Conservation (phyloP, 2,888 invertebrate genomes). For the Mesochorus sp. region DNA sequence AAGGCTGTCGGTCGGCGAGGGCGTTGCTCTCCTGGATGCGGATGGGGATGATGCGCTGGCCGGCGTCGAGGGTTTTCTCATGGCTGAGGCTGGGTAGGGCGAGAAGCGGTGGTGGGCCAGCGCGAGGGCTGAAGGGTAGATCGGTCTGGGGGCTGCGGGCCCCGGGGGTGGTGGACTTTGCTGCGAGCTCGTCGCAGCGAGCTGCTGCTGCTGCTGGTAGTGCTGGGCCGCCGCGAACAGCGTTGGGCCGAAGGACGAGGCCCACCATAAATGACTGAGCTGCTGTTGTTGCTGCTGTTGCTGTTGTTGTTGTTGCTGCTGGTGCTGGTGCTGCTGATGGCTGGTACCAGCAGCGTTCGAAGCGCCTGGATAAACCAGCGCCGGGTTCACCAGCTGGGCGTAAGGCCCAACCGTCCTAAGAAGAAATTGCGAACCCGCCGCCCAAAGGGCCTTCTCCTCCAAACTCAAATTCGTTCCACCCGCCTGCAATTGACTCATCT, state of each 20-base stretch:
- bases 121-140: constrained; percentile 78
- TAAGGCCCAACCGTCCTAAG: constrained; percentile 85
- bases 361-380: constrained; percentile 82
- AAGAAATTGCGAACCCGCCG: constrained; percentile 89
- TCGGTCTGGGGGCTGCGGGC: constrained; percentile 78
- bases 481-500: constrained; percentile 84
- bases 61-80: constrained; percentile 74
- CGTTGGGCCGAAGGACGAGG: constrained; percentile 78
- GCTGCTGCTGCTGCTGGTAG: constrained; percentile 86
- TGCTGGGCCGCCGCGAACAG: constrained; percentile 83
- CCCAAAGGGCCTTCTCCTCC: constrained; percentile 90
- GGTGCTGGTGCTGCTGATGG: constrained; percentile 73
- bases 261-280: constrained; percentile 79
- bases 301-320: constrained; percentile 73
- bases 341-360: constrained; percentile 74
- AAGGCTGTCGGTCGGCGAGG: constrained; percentile 80
- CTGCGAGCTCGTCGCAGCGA: constrained; percentile 83
- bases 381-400: constrained; percentile 83
- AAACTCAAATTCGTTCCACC: constrained; percentile 87
- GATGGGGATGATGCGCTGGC: constrained; percentile 77
- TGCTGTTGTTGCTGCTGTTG: constrained; percentile 74
- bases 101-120: constrained; percentile 81
- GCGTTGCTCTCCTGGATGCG: constrained; percentile 76
- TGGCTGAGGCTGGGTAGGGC: constrained; percentile 78
- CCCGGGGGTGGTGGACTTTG: constrained; percentile 70